phyloP scores from a whole-genome alignment of 2,888 invertebrate genomes.

The Callosobruchus maculatus region DNA sequence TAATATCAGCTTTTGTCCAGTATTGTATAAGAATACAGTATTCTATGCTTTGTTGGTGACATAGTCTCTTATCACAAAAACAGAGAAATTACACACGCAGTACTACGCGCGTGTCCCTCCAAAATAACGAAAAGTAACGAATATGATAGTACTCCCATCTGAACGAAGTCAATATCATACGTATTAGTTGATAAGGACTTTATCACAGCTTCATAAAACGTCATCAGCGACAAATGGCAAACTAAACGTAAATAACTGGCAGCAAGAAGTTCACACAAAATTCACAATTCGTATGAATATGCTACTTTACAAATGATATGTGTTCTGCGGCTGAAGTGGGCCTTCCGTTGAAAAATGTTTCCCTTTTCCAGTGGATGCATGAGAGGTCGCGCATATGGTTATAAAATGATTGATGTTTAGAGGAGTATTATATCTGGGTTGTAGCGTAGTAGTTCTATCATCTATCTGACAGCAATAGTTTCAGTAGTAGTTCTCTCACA shows the following conservation, averaged over 20 bases:
- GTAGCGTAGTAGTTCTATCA: too few species aligned
- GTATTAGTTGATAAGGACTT: constrained; percentile 52
- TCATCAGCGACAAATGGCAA: constrained; percentile 28
- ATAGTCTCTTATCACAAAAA: constrained; percentile 50
- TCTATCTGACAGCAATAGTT: too few species aligned
- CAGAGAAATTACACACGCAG: constrained; percentile 20
- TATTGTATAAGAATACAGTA: neutral
- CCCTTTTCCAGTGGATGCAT: too few species aligned
- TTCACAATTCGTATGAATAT: neutral
- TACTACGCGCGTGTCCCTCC: constrained; percentile 16
- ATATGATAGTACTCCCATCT: constrained; percentile 58
- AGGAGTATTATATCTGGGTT: too few species aligned
- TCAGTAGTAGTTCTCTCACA: too few species aligned
- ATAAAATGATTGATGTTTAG: too few species aligned
- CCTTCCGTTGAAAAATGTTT: too few species aligned
- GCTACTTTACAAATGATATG: neutral
- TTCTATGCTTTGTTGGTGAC: constrained; percentile 37
- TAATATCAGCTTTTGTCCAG: neutral
- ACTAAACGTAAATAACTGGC: neutral
- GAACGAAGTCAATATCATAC: constrained; percentile 57
- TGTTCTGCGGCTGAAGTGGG: neutral
- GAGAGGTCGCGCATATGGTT: too few species aligned
- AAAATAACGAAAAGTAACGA: constrained; percentile 26
- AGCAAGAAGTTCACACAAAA: neutral
- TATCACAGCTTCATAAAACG: constrained; percentile 51